Evolutionary conservation across 2,888 invertebrate genomes (phyloP).

Genomic region (Hemaris fuciformis): DNA sequence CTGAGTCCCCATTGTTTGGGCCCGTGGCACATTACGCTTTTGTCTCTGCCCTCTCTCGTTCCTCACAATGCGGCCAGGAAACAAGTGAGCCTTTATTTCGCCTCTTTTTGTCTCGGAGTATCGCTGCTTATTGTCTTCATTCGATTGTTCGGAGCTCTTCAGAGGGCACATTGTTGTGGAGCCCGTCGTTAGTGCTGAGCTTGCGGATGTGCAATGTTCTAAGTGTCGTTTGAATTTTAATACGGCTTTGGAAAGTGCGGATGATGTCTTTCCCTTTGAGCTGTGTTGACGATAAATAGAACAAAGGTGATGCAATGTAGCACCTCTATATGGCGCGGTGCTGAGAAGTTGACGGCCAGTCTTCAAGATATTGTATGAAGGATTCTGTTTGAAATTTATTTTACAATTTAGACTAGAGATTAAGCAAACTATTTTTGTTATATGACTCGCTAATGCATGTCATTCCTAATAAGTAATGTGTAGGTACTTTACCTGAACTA

Average conservation of each 20-base stretch:
- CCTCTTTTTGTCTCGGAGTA: constrained; percentile 83
- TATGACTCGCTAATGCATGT: background rate
- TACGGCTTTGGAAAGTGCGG: constrained; percentile 53
- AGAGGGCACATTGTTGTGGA: constrained; percentile 81
- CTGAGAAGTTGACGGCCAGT: too few relatives aligned
- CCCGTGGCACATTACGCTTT: constrained; percentile 82
- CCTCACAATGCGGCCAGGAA: constrained; percentile 82
- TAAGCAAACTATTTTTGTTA: background rate
- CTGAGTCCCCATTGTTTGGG: constrained; percentile 79
- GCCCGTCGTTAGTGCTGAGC: constrained; percentile 77
- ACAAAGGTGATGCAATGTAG: background rate
- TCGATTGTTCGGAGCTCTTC: constrained; percentile 82
- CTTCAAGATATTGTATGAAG: background rate
- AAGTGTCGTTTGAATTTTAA: constrained; percentile 75
- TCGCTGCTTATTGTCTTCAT: constrained; percentile 83
- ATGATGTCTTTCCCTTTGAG: constrained; percentile 8
- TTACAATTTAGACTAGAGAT: background rate
- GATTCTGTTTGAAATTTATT: too few relatives aligned
- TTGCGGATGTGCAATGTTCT: constrained; percentile 76
- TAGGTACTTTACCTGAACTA: too few relatives aligned
- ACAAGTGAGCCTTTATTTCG: constrained; percentile 83
- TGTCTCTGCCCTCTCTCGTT: constrained; percentile 81
- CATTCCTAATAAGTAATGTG: too few relatives aligned
- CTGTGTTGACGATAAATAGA: background rate
- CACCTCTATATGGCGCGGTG: background rate